These are phyloP conservation scores for Dendrolimus kikuchii DNA, from an alignment of 1,140 invertebrate genomes.

Conservation along the genomic window DNA sequence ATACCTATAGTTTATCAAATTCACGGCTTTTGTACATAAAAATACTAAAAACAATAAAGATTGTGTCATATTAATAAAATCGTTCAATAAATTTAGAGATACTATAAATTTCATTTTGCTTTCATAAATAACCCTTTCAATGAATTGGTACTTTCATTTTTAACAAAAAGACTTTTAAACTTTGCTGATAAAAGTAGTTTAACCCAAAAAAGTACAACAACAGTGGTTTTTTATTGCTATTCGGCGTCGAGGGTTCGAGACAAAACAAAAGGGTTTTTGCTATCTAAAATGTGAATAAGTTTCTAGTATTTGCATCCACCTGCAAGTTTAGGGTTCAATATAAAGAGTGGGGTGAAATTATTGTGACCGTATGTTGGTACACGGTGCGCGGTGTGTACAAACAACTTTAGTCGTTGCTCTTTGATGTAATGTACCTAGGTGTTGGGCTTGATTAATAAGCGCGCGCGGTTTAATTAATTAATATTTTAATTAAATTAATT, in stretches of 20 bases:
- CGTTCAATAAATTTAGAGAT: no score
- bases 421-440: constrained; percentile 2
- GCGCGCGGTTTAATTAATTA: constrained; percentile 4
- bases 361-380: constrained; percentile 28
- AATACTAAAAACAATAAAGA: no score
- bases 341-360: constrained; percentile 41
- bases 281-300: constrained; percentile 8
- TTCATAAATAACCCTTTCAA: no score
- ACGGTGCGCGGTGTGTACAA: constrained; percentile 22
- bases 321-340: constrained; percentile 22
- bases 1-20: no score
- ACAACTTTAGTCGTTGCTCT: constrained; percentile 24
- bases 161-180: no score
- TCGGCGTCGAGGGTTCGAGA: constrained; percentile 16
- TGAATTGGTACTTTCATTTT: no score
- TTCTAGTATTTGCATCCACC: constrained; percentile 20
- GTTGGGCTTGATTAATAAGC: constrained; percentile 3
- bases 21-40: no score
- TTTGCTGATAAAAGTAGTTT: background rate
- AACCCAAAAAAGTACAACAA: constrained; percentile 6
- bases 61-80: no score
- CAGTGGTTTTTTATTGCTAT: constrained; percentile 11
- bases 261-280: constrained; percentile 13
- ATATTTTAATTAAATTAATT: constrained; percentile 1
- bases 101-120: no score